phyloP scores from a whole-genome alignment of 2,888 invertebrate species.

The Phasia obesa region DNA sequence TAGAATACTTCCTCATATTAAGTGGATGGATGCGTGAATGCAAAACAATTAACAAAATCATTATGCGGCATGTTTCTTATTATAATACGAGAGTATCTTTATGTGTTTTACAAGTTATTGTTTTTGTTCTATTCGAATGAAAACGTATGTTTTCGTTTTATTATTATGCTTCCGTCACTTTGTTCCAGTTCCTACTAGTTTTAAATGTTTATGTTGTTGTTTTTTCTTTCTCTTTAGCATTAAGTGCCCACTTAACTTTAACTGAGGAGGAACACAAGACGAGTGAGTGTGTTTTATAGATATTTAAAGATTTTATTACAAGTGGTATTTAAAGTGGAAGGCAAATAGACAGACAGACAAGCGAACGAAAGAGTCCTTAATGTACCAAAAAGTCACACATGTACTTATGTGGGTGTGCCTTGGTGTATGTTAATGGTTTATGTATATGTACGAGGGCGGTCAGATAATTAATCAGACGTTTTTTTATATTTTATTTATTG shows the following conservation, averaged over 20 bases:
- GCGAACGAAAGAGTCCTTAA: slow-evolving; percentile 40
- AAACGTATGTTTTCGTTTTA: slow-evolving; percentile 71
- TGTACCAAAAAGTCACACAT: background rate
- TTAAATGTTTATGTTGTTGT: slow-evolving; percentile 9
- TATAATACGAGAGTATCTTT: slow-evolving; percentile 20
- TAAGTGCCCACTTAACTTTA: slow-evolving; percentile 48
- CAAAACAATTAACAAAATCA: slow-evolving; percentile 64
- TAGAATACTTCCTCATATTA: slow-evolving; percentile 17
- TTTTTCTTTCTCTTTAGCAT: slow-evolving; percentile 26
- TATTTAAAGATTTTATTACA: slow-evolving; percentile 4
- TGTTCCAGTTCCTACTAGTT: slow-evolving; percentile 66
- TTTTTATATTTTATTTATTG: no score
- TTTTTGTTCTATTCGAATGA: slow-evolving; percentile 64
- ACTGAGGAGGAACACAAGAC: slow-evolving; percentile 17
- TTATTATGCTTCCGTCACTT: slow-evolving; percentile 77
- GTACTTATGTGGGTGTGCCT: background rate
- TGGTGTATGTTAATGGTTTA: slow-evolving; percentile 10
- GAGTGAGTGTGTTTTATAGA: background rate
- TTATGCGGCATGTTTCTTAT: slow-evolving; percentile 64
- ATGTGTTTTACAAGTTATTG: slow-evolving; percentile 30
- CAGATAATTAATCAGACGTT: no score
- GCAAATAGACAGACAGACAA: background rate
- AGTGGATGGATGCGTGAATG: slow-evolving; percentile 26
- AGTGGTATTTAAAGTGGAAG: slow-evolving; percentile 8
- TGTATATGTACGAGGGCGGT: background rate